phyloP scores from a whole-genome alignment of 1,140 invertebrate genomes.

The Ceratina calcarata region DNA sequence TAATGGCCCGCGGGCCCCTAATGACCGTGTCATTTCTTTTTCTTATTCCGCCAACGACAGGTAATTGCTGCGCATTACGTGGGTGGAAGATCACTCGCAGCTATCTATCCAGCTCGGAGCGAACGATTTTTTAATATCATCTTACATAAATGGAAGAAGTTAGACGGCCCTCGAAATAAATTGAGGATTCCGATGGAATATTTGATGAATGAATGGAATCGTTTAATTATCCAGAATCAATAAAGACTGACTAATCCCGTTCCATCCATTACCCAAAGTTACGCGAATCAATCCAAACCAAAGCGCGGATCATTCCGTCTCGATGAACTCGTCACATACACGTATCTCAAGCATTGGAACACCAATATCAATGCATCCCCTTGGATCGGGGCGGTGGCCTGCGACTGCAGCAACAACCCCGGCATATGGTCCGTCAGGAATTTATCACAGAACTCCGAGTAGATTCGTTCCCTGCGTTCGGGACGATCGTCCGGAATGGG shows the following conservation, averaged over 20 bases:
- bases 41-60: conserved; percentile 20
- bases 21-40: conserved; percentile 37
- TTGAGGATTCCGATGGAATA: too few relatives aligned
- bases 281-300: background rate
- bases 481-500: conserved; percentile 22
- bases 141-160: background rate
- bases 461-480: conserved; percentile 46
- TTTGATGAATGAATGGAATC: too few relatives aligned
- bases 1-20: conserved; percentile 46
- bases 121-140: background rate
- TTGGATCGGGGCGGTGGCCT: conserved; percentile 17
- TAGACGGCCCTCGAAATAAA: too few relatives aligned
- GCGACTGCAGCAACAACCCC: background rate
- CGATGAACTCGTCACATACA: conserved; percentile 22
- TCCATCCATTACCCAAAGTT: background rate
- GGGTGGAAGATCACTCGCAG: conserved; percentile 16
- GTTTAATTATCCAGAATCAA: too few relatives aligned
- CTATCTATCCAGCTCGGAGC: conserved; percentile 12
- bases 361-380: conserved; percentile 16
- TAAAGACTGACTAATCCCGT: too few relatives aligned
- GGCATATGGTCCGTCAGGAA: conserved; percentile 46
- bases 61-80: conserved; percentile 37
- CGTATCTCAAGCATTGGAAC: conserved; percentile 10
- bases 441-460: conserved; percentile 39
- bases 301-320: background rate